Base-by-base conservation (phyloP, 2,113 vertebrate species). In the Natator depressus region DNA sequence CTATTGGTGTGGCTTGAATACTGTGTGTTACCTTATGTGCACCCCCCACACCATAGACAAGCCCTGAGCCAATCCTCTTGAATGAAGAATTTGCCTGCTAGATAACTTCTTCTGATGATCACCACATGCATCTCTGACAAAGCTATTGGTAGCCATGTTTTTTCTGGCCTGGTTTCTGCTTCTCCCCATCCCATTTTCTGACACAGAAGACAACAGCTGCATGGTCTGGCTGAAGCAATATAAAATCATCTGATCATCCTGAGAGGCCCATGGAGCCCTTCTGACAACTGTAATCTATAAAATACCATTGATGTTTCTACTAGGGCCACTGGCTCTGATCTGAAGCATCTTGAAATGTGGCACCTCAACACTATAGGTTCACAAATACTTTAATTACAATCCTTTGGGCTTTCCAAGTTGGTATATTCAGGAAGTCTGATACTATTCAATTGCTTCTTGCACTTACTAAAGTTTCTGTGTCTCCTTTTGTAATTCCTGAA, bases 381-480 rank as follows among this genome's bases (percentile, higher is more conserved):
- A 47, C 0, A 12, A n/a, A 51, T 49, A 76, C 84, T 59, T 91
- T 76, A 11, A 85, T 90, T 85, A 82, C 6, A 55, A 14, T 69
- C 47, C 59, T 51, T 82, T 50, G 47, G 27, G 83, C 54, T 51
- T 75, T 25, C 69, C 82, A 75, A 6, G 82, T 81, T 54, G 75
- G 53, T 75, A 50, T 10, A 29, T 3, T 90, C 79, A 42, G 55
- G 55, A 57, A 57, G 25, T 65, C 62, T 35, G 62, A 65, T 65
- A n/a, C 31, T 35, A 65, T n/a, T 65, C 62, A n/a, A 65, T 14
- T 89, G 31, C 87, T 85, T 72, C 59, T 82, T 72, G 51, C 31
- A 29, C 86, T 94, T 93, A 35, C 51, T 91, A 84, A 81, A 90
- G 89, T 31, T 89, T 87, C 75, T 93, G 88, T 65, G 82, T 89